Evolutionary conservation across 2,888 invertebrate species (phyloP).

Genomic region (Muscina levida): DNA sequence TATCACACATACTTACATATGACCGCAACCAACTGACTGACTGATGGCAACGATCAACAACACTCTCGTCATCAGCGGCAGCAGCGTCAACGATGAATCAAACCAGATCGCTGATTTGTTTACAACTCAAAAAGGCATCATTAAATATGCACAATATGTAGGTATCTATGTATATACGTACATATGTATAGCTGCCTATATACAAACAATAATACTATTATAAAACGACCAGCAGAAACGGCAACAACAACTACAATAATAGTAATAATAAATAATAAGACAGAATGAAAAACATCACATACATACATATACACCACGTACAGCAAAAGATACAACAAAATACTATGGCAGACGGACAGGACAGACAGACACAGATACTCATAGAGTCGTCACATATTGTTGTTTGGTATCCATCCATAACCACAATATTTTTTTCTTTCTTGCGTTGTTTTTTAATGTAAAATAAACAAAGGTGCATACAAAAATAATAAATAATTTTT

Average conservation of each 20-base stretch:
- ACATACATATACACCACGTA: neutral
- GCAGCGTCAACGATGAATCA: slow-evolving; percentile 20
- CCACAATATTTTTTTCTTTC: slow-evolving; percentile 10
- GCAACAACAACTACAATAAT: slow-evolving; percentile 7
- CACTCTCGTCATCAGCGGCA: neutral
- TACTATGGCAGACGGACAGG: neutral
- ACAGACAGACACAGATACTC: neutral
- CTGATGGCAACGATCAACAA: neutral
- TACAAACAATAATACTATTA: slow-evolving; percentile 20
- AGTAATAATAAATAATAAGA: slow-evolving; percentile 34
- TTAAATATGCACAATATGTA: slow-evolving; percentile 58
- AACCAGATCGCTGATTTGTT: slow-evolving; percentile 52
- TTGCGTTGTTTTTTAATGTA: neutral
- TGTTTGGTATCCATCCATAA: slow-evolving; percentile 33
- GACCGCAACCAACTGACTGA: too few relatives aligned
- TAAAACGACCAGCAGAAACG: neutral
- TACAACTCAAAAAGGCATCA: slow-evolving; percentile 60
- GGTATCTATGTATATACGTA: neutral
- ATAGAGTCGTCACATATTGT: slow-evolving; percentile 23
- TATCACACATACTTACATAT: too few relatives aligned
- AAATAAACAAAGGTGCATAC: slow-evolving; percentile 36
- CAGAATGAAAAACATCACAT: slow-evolving; percentile 20
- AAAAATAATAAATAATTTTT: slow-evolving; percentile 31
- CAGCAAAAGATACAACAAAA: neutral
- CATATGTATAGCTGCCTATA: neutral